Evolutionary conservation across 2,797 vertebrate species (phyloP).

Genomic region (Knipowitschia caucasica): DNA sequence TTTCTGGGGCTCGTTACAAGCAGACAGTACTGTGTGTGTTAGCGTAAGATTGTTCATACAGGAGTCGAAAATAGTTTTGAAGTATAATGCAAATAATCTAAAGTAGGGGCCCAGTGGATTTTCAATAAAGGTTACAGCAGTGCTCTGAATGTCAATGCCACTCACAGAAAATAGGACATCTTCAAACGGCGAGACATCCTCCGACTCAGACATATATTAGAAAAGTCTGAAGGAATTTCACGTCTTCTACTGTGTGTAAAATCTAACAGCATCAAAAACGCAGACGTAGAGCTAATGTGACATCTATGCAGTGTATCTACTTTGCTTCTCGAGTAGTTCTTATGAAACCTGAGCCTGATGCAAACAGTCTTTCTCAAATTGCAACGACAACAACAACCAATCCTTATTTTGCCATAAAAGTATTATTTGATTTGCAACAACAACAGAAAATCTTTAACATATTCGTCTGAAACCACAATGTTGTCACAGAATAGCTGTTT

Average conservation of each 20-base stretch:
- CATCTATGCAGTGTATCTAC: neutral
- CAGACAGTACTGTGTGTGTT: conserved; percentile 28
- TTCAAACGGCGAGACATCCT: conserved; percentile 35
- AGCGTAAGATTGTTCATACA: conserved; percentile 31
- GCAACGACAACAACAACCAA: neutral
- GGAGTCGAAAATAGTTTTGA: conserved; percentile 32
- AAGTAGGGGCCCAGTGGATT: conserved; percentile 26
- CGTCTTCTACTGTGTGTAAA: neutral
- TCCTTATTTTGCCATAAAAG: neutral
- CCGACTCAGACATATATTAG: neutral
- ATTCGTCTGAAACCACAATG: neutral
- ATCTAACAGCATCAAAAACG: neutral
- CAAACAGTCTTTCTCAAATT: neutral
- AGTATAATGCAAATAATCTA: conserved; percentile 32
- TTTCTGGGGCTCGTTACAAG: conserved; percentile 30
- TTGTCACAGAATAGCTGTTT: no score
- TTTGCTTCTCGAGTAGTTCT: neutral
- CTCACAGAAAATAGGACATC: conserved; percentile 17
- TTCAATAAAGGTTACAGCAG: conserved; percentile 44
- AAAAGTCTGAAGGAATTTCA: neutral
- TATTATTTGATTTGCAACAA: neutral
- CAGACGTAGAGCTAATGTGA: neutral
- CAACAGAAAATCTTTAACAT: neutral
- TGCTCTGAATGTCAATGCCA: conserved; percentile 51
- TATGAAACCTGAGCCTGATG: neutral